These are phyloP conservation scores for Rattus rattus DNA, from an alignment of 2,113 vertebrate species.

Conservation along the genomic window DNA sequence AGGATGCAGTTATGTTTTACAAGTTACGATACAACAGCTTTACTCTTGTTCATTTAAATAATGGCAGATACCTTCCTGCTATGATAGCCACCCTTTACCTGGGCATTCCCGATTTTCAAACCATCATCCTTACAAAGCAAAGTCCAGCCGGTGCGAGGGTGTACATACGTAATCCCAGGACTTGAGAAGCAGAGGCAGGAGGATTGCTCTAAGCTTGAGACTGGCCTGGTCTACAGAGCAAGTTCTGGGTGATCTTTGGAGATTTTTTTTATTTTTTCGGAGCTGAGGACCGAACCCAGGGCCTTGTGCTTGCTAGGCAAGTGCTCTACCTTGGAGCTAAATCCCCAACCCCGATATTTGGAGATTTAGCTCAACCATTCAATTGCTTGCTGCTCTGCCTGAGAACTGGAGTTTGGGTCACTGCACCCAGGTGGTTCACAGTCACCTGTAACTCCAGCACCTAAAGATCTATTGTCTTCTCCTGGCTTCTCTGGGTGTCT, in stretches of 20 bases:
- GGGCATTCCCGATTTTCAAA: constrained; percentile 32
- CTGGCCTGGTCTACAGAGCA: not conserved
- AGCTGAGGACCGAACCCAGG: too few species aligned
- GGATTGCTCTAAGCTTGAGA: not conserved
- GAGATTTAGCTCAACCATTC: not conserved
- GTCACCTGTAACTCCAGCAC: not conserved
- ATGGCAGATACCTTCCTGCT: not conserved
- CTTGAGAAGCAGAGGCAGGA: not conserved
- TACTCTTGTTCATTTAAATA: constrained; percentile 14
- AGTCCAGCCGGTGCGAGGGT: too few species aligned
- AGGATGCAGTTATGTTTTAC: not conserved
- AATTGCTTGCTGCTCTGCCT: not conserved
- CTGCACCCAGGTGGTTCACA: not conserved
- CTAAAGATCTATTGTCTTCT: not conserved
- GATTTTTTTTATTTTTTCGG: too few species aligned
- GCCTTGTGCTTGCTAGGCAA: too few species aligned
- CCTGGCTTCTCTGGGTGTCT: not conserved
- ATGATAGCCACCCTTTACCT: not conserved
- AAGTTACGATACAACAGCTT: constrained; percentile 13
- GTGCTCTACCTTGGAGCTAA: too few species aligned
- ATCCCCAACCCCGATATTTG: too few species aligned
- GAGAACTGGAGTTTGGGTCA: not conserved
- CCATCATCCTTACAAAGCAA: not conserved
- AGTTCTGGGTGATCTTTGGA: not conserved
- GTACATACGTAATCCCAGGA: not conserved